Percentiles rank a stretch among this genome's conserved stretches.
phyloP scores from a whole-genome alignment of 1,140 invertebrate species.

The Trichomalopsis sarcophagae region DNA sequence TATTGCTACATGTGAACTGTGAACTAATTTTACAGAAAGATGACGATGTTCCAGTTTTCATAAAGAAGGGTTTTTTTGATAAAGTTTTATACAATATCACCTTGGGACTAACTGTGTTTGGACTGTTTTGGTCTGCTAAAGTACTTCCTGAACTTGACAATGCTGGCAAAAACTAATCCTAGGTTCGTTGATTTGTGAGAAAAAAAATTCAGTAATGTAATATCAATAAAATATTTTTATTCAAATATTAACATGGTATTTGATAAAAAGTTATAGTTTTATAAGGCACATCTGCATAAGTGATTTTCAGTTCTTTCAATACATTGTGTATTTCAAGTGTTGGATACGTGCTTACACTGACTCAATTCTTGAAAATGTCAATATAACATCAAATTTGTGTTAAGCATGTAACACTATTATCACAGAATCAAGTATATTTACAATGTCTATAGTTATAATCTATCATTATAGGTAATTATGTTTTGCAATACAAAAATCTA shows the following conservation, averaged over 20 bases:
- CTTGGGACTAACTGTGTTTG: constrained; percentile 52
- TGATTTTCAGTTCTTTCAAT: background rate
- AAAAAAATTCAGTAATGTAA: background rate
- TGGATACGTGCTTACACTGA: constrained; percentile 8
- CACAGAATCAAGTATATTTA: constrained; percentile 61
- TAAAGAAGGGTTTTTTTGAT: constrained; percentile 78
- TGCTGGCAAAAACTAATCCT: background rate
- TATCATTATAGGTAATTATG: constrained; percentile 16
- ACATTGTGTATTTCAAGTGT: background rate
- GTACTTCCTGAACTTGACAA: background rate
- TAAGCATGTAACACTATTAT: constrained; percentile 55
- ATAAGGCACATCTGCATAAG: constrained; percentile 31
- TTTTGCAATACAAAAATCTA: constrained; percentile 37
- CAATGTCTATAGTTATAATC: constrained; percentile 41
- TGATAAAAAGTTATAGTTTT: constrained; percentile 15
- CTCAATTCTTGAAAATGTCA: constrained; percentile 2
- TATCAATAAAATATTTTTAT: constrained; percentile 20
- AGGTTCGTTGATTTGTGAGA: background rate
- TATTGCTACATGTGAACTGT: background rate
- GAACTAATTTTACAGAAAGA: constrained; percentile 68
- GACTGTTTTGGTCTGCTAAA: background rate
- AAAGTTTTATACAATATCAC: constrained; percentile 75
- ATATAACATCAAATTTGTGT: constrained; percentile 8
- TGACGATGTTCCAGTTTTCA: constrained; percentile 77
- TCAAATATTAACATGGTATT: background rate